Evolutionary conservation across 2,113 vertebrate species (phyloP).

Genomic region (Leptobrachium leishanense): DNA sequence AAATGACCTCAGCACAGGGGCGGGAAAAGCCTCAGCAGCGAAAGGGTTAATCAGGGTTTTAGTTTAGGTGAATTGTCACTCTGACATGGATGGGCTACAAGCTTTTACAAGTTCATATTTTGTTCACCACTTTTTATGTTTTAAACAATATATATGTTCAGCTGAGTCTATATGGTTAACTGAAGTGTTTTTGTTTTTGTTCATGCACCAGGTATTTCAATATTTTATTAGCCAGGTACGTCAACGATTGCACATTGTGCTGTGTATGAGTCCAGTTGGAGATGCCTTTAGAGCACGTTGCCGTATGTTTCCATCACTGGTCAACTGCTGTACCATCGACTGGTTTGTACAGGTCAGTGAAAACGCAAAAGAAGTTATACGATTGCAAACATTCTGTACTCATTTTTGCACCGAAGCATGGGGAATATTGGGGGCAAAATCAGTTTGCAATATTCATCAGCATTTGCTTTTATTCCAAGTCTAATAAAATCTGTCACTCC

Average conservation of each 20-base stretch:
- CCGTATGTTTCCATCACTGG: conserved; percentile 83
- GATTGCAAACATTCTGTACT: not conserved
- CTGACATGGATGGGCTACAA: no score
- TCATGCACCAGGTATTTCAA: conserved; percentile 72
- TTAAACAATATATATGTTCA: no score
- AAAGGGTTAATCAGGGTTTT: no score
- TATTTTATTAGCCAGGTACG: conserved; percentile 78
- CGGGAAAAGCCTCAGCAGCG: no score
- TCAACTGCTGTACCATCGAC: conserved; percentile 83
- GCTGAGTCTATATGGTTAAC: not conserved
- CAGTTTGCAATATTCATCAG: no score
- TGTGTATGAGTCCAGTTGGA: conserved; percentile 81
- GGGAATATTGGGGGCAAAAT: not conserved
- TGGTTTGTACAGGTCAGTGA: conserved; percentile 80
- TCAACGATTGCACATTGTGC: conserved; percentile 80
- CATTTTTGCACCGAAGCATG: not conserved
- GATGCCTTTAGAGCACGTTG: conserved; percentile 80
- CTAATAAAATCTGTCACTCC: no score
- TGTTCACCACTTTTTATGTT: no score
- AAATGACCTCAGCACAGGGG: no score
- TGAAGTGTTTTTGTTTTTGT: conserved; percentile 2
- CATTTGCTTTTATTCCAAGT: no score
- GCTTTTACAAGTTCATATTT: no score
- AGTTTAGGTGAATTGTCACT: no score
- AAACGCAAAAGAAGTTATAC: not conserved